These are phyloP conservation scores for Myrmecobius fasciatus DNA, from an alignment of 2,113 vertebrate species.

Conservation along the genomic window DNA sequence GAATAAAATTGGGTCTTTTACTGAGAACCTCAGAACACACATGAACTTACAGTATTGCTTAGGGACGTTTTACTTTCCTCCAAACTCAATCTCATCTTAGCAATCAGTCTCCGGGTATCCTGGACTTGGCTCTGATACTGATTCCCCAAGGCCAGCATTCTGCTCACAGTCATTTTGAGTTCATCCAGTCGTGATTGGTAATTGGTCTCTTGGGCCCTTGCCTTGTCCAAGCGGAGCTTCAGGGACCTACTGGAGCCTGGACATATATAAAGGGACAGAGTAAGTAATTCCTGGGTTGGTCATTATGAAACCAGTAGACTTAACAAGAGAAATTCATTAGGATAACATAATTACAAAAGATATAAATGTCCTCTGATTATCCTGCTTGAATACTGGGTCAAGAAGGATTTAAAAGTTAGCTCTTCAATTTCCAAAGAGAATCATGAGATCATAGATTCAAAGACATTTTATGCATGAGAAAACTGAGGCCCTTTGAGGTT, in stretches of 20 bases:
- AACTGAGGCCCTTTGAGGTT: neutral
- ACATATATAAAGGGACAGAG: neutral
- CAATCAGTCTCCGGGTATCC: slow-evolving; percentile 81
- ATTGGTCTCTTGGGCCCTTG: slow-evolving; percentile 80
- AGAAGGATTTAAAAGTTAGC: neutral
- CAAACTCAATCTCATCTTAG: slow-evolving; percentile 84
- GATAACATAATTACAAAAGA: neutral
- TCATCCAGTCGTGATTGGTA: slow-evolving; percentile 81
- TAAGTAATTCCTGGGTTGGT: neutral
- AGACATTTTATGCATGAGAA: neutral
- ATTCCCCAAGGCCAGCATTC: slow-evolving; percentile 72
- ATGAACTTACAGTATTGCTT: slow-evolving; percentile 80
- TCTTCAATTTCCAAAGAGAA: neutral
- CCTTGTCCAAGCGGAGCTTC: slow-evolving; percentile 80
- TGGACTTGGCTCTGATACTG: slow-evolving; percentile 82
- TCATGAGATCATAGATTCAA: neutral
- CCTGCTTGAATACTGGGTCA: neutral
- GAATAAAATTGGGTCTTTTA: neutral
- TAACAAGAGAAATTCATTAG: neutral
- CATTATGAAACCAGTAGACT: neutral
- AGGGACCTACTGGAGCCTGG: slow-evolving; percentile 85
- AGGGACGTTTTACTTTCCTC: slow-evolving; percentile 78
- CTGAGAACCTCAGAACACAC: accelerated
- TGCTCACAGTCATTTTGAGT: slow-evolving; percentile 60
- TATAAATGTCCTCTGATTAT: neutral